Conservation (phyloP, 2,113 vertebrate genomes). For the Saguinus imperator region DNA sequence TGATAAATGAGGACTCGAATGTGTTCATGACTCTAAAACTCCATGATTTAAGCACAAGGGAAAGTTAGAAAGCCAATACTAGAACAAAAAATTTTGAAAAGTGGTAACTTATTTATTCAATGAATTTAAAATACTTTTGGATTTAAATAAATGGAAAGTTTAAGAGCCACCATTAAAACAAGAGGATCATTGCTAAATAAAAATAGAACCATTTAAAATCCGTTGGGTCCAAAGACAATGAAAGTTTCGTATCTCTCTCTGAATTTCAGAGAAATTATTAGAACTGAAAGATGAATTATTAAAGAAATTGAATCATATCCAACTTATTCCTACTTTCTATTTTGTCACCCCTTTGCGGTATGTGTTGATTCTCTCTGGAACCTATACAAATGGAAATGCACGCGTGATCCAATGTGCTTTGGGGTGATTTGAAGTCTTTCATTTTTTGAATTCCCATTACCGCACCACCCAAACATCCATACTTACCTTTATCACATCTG, state of each 20-base stretch:
- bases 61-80: constrained; percentile 53
- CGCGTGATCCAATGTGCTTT: constrained; percentile 62
- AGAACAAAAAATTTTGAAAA: constrained; percentile 53
- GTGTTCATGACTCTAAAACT: constrained; percentile 15
- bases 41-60: constrained; percentile 37
- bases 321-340: constrained; percentile 54
- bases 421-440: constrained; percentile 44
- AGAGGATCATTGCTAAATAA: neutral
- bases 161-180: constrained; percentile 21
- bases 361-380: constrained; percentile 59
- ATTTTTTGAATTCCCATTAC: constrained; percentile 55
- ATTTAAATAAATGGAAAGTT: constrained; percentile 50
- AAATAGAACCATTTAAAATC: neutral
- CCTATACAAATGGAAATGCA: constrained; percentile 67
- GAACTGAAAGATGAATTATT: constrained; percentile 46
- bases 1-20: constrained; percentile 44
- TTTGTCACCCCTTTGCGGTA: constrained; percentile 41
- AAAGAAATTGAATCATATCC: constrained; percentile 45
- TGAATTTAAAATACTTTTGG: constrained; percentile 49
- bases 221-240: constrained; percentile 37
- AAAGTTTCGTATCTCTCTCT: neutral
- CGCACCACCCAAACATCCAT: constrained; percentile 68
- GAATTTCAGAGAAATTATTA: constrained; percentile 5
- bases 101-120: constrained; percentile 26
- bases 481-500: constrained; percentile 80